These are phyloP conservation scores for Entelurus aequoreus DNA, from an alignment of 2,113 vertebrate species.

Conservation along the genomic window DNA sequence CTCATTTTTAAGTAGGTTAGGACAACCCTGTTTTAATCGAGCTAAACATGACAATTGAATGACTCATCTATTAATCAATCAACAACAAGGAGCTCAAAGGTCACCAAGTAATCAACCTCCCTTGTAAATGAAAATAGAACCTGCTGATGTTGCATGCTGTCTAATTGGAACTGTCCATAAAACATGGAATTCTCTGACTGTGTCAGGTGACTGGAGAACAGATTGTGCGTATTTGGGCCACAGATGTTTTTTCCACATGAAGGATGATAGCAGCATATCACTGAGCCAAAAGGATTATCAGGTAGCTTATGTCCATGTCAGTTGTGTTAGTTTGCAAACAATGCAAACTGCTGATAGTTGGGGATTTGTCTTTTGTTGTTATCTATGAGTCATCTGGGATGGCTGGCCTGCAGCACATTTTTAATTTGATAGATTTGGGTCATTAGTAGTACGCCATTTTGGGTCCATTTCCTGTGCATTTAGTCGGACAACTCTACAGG, in stretches of 20 bases:
- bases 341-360: constrained; percentile 3
- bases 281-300: constrained; percentile 1
- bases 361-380: neutral
- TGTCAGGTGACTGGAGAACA: constrained; percentile 1
- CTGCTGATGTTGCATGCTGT: neutral
- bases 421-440: neutral
- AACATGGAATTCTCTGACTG: neutral
- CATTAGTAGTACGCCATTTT: neutral
- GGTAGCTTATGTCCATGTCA: neutral
- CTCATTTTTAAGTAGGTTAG: no score
- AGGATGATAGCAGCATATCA: neutral
- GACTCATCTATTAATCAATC: no score
- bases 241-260: neutral
- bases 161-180: neutral
- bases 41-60: no score
- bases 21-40: no score
- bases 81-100: neutral
- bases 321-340: constrained; percentile 5
- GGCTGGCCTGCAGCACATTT: neutral
- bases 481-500: neutral
- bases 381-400: constrained; percentile 1
- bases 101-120: neutral
- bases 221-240: neutral
- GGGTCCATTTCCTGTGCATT: no score
- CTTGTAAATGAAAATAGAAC: neutral